Base-by-base conservation (phyloP, 2,797 vertebrate genomes). In the Buphagus erythrorhynchus region DNA sequence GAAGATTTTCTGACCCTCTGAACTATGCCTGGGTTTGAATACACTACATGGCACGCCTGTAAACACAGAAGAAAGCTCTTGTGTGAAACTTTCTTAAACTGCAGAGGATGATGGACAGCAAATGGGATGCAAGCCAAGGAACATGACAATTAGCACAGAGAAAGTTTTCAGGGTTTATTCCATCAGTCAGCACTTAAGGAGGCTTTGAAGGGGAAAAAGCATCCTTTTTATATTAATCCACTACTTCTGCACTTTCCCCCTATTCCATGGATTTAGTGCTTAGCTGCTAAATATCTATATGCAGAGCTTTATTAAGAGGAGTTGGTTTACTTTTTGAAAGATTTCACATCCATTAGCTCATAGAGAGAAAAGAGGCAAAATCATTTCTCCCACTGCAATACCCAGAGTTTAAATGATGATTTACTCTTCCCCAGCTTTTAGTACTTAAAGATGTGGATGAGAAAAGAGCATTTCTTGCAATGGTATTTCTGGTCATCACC, bases 131-230 rank as follows among this genome's bases (percentile, higher is more conserved):
- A 88, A 97, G 94, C 94, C 95, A 95, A 95, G 84, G 79, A 94
- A 96, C 78, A 96, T 38, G 87, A 95, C 84, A 97, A 96, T 94
- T 96, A 96, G 94, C 93, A 95, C 76, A 88, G 72, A 93, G 73
- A 95, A 97, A 95, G 93, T 96, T 97, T 97, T 65, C 91, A 94
- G 93, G 90, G 86, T 95, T 96, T 96, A 96, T 97, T 97, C 95
- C 94, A 85, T 88, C 93, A 96, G 94, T 97, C 95, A 97, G 95
- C 95, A 96, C 90, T 97, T 97, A 97, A 96, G 87, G 94, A 97
- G 84, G 92, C 94, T 96, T 93, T 96, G 91, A 92, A 94, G 93
- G 88, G 74, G 88, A 93, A 95, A 97, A 96, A 97, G 84, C 85
- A 93, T 85, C 86, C 95, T 92, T 97, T 89, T 90, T 89, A 92